Percentiles rank a stretch among this genome's conserved stretches.
Evolutionary conservation across 1,140 invertebrate genomes (phyloP).

Genomic region (Cyrtorhinus lividipennis): DNA sequence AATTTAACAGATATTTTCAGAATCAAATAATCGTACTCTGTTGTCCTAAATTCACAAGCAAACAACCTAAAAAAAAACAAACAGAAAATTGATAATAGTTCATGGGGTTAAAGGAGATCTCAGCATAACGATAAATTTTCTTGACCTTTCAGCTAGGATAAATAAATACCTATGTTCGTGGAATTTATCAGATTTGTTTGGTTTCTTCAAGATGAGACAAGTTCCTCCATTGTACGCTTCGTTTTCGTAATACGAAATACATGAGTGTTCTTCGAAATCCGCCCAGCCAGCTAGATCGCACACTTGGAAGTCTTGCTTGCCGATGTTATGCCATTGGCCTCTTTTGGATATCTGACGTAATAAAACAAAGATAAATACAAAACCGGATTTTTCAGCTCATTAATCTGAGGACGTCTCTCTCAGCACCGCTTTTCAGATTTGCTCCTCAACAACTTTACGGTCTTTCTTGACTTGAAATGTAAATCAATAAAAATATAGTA

Average conservation of each 20-base stretch:
- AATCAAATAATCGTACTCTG: conserved; percentile 1
- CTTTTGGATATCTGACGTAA: conserved; percentile 14
- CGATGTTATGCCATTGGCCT: conserved; percentile 36
- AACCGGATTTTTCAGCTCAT: no score
- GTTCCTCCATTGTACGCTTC: conserved; percentile 31
- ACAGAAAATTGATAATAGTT: not conserved
- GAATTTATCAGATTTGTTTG: not conserved
- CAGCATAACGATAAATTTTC: no score
- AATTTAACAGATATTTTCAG: not conserved
- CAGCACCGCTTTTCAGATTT: no score
- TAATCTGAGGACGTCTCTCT: no score
- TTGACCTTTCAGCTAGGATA: no score
- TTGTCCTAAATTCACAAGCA: conserved; percentile 1
- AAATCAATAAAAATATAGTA: no score
- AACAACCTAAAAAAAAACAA: not conserved
- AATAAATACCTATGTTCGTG: not conserved
- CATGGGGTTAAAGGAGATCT: no score
- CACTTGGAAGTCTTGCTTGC: conserved; percentile 36
- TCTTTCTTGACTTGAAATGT: no score
- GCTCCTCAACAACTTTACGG: no score
- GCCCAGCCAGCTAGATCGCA: conserved; percentile 27
- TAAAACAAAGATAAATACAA: no score
- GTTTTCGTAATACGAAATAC: conserved; percentile 26
- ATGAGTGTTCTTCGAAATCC: conserved; percentile 9
- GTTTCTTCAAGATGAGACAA: conserved; percentile 20